Evolutionary conservation across 2,113 vertebrate genomes (phyloP).

Genomic region (Rhabdomys dilectus): DNA sequence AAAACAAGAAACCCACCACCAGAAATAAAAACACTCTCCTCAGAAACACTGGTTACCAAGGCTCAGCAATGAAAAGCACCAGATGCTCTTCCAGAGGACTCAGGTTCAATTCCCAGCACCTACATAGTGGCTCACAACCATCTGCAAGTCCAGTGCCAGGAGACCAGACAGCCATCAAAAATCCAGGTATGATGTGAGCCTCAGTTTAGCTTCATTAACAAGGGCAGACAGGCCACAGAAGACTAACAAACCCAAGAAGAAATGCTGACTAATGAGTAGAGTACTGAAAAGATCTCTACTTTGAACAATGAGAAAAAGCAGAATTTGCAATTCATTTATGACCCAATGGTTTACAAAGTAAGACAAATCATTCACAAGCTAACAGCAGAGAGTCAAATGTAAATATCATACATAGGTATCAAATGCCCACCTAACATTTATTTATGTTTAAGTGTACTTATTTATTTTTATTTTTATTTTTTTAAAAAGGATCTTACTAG

Average conservation of each 20-base stretch:
- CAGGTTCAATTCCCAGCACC: neutral
- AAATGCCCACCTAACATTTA: neutral
- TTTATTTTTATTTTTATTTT: neutral
- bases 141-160: neutral
- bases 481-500: neutral
- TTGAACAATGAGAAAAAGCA: neutral
- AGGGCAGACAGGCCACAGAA: neutral
- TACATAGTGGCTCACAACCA: too few relatives aligned
- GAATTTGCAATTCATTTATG: slow-evolving; percentile 56
- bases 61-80: neutral
- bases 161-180: neutral
- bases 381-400: slow-evolving; percentile 34
- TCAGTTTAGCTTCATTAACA: neutral
- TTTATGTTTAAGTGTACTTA: neutral
- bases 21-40: neutral
- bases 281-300: neutral
- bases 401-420: neutral
- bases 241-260: neutral
- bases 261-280: neutral
- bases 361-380: slow-evolving; percentile 59
- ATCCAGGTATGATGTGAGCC: neutral
- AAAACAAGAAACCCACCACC: neutral
- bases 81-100: neutral
- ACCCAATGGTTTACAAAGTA: slow-evolving; percentile 62
- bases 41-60: neutral